These are phyloP conservation scores for Lepidocyrtinus sp. DNA, from an alignment of 2,888 invertebrate species.

Conservation along the genomic window DNA sequence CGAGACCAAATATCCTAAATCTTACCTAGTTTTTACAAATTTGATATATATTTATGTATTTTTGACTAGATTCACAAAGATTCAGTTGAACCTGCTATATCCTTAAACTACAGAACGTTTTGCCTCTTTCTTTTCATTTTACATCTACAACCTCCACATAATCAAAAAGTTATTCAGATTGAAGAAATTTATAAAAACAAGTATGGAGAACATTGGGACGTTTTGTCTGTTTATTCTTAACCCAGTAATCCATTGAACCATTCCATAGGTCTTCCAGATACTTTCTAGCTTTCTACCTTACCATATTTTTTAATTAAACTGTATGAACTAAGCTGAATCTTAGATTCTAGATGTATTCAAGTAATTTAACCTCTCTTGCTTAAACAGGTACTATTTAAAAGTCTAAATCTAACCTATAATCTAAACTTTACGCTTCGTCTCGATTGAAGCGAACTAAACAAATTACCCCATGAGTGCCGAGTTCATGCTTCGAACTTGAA, in stretches of 20 bases:
- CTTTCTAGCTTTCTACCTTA: too few relatives aligned
- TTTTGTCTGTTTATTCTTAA: slow-evolving; percentile 10
- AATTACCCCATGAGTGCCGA: neutral
- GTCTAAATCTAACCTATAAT: neutral
- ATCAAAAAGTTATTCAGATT: too few relatives aligned
- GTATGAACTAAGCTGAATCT: too few relatives aligned
- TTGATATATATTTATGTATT: slow-evolving; percentile 25
- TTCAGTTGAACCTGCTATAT: neutral
- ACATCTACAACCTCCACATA: too few relatives aligned
- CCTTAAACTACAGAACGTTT: too few relatives aligned
- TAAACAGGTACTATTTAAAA: neutral
- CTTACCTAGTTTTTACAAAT: too few relatives aligned
- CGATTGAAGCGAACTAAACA: neutral
- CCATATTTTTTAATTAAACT: too few relatives aligned
- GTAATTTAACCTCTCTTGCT: neutral
- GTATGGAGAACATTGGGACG: slow-evolving; percentile 10
- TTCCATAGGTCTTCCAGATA: too few relatives aligned
- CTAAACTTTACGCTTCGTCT: neutral
- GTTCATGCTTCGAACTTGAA: neutral
- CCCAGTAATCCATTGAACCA: neutral
- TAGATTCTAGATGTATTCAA: neutral
- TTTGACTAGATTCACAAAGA: neutral
- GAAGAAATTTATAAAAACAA: too few relatives aligned
- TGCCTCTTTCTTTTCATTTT: too few relatives aligned
- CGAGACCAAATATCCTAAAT: too few relatives aligned